Evolutionary conservation across 2,888 invertebrate genomes (phyloP).

Genomic region (Campopleginae sp.): DNA sequence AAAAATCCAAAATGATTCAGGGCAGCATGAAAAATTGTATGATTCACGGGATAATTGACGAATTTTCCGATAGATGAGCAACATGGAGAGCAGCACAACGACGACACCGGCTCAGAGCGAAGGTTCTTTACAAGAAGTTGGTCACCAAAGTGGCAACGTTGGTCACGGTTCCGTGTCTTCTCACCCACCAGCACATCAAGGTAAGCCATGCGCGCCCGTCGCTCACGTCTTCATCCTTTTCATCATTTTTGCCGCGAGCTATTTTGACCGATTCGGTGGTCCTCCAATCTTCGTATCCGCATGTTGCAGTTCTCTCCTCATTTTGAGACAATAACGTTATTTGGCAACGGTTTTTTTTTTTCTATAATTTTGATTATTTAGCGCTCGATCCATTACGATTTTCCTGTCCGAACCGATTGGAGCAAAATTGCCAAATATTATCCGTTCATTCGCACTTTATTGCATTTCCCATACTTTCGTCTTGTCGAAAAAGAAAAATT

Average conservation of each 20-base stretch:
- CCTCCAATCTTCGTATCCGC: neutral
- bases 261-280: neutral
- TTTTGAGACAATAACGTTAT: neutral
- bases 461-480: neutral
- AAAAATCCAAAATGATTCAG: too few species aligned
- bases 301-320: neutral
- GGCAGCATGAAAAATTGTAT: too few species aligned
- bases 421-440: neutral
- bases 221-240: neutral
- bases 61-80: conserved; percentile 78
- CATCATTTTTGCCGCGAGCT: neutral
- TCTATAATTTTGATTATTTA: neutral
- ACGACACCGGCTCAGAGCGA: conserved; percentile 80
- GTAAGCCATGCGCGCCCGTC: conserved; percentile 71
- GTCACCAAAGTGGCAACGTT: conserved; percentile 78
- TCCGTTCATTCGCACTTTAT: neutral
- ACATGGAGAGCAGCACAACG: conserved; percentile 81
- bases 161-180: conserved; percentile 78
- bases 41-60: too few species aligned
- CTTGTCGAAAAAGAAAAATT: neutral
- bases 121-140: conserved; percentile 80
- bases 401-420: neutral
- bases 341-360: too few species aligned
- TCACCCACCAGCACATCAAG: conserved; percentile 80
- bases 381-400: neutral